phyloP scores from a whole-genome alignment of 1,140 invertebrate genomes.

The Zaprionus kolodkinae region DNA sequence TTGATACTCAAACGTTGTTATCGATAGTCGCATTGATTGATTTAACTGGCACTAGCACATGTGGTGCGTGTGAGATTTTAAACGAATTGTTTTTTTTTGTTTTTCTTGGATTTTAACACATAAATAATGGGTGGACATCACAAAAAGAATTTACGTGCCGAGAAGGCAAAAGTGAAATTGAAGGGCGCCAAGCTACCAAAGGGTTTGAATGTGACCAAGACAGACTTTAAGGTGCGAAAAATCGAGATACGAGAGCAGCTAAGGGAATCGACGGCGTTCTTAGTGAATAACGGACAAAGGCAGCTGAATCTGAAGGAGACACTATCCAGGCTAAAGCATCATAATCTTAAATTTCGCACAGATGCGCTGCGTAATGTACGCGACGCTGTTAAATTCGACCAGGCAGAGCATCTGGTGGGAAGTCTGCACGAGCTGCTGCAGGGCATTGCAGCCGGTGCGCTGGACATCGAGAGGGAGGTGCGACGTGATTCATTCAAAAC shows the following conservation, averaged over 20 bases:
- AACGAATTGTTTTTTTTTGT: neutral
- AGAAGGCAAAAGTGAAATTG: constrained; percentile 91
- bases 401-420: constrained; percentile 83
- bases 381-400: constrained; percentile 87
- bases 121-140: constrained; percentile 85
- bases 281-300: constrained; percentile 86
- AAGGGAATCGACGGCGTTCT: constrained; percentile 86
- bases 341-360: constrained; percentile 89
- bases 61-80: neutral
- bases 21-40: too few species aligned
- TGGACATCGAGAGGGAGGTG: constrained; percentile 90
- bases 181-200: constrained; percentile 90
- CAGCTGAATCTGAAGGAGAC: constrained; percentile 91
- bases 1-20: too few species aligned
- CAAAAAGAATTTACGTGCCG: constrained; percentile 89
- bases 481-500: constrained; percentile 89
- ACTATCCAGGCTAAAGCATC: constrained; percentile 90
- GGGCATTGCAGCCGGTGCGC: constrained; percentile 87
- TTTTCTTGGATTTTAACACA: neutral
- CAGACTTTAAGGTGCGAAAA: constrained; percentile 94
- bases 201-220: constrained; percentile 93
- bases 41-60: constrained; percentile 33
- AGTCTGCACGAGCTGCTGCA: constrained; percentile 89
- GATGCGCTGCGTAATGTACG: constrained; percentile 90
- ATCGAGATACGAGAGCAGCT: constrained; percentile 92